A percentile compares a stretch with the other conserved stretches of the same genome.
These are phyloP conservation scores for Drosophila melanocephala DNA, from an alignment of 2,888 invertebrate genomes.

Conservation along the genomic window DNA sequence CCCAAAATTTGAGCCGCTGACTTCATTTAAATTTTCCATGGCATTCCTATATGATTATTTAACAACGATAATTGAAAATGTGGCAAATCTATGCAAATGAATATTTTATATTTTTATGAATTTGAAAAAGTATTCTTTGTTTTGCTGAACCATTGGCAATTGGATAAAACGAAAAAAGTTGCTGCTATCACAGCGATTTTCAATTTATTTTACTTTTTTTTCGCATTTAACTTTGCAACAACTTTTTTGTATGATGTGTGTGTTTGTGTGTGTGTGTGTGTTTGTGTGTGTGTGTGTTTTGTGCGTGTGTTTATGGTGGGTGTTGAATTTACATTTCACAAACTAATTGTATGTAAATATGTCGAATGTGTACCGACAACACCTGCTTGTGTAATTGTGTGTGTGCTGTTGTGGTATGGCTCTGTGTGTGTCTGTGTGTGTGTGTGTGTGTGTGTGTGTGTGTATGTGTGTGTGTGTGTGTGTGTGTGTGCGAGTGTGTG, in stretches of 20 bases:
- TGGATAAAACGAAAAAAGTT: slow-evolving; percentile 57
- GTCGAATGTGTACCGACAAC: slow-evolving; percentile 77
- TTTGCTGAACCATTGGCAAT: slow-evolving; percentile 35
- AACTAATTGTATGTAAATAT: slow-evolving; percentile 82
- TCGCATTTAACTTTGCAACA: slow-evolving; percentile 41
- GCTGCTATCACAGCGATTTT: slow-evolving; percentile 49
- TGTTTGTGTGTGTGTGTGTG: not conserved
- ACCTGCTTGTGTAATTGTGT: slow-evolving; percentile 52
- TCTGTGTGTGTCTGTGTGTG: slow-evolving; percentile 13
- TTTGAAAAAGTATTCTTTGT: slow-evolving; percentile 32
- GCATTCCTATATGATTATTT: slow-evolving; percentile 10
- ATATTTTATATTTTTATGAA: slow-evolving; percentile 59
- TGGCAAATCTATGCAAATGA: slow-evolving; percentile 62
- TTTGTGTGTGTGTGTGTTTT: slow-evolving; percentile 12
- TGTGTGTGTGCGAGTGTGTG: slow-evolving; percentile 18
- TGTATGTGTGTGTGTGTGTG: slow-evolving; percentile 11
- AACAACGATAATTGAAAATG: slow-evolving; percentile 39
- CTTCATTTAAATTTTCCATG: not conserved
- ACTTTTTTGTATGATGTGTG: slow-evolving; percentile 27
- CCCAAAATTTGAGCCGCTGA: not conserved
- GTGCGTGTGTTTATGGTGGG: slow-evolving; percentile 13
- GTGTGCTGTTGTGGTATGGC: slow-evolving; percentile 15
- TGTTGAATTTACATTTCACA: slow-evolving; percentile 70
- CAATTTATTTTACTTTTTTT: slow-evolving; percentile 62
- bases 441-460: slow-evolving; percentile 10